phyloP scores from a whole-genome alignment of 2,888 invertebrate genomes.

The Keiferia lycopersicella region DNA sequence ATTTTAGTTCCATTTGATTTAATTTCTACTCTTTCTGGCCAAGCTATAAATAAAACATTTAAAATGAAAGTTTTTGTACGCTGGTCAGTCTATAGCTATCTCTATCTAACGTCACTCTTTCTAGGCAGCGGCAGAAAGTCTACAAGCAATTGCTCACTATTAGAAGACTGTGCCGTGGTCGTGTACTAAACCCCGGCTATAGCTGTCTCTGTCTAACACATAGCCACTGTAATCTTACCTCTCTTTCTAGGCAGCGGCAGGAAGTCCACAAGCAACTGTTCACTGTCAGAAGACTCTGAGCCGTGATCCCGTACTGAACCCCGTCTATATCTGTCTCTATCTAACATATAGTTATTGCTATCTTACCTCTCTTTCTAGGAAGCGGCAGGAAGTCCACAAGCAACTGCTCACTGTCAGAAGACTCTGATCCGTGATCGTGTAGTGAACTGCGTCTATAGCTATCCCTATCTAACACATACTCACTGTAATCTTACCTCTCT shows the following conservation, averaged over 20 bases:
- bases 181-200: slow-evolving; percentile 49
- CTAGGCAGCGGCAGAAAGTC: slow-evolving; percentile 31
- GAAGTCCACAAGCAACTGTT: slow-evolving; percentile 62
- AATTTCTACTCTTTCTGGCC: no score
- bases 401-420: slow-evolving; percentile 63
- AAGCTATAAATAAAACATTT: no score
- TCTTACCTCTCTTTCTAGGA: slow-evolving; percentile 63
- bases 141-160: slow-evolving; percentile 59
- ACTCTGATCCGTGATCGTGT: slow-evolving; percentile 57
- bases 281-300: slow-evolving; percentile 63
- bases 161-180: slow-evolving; percentile 60
- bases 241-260: slow-evolving; percentile 49
- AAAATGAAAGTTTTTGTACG: no score
- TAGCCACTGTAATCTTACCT: not conserved
- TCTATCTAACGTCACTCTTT: no score
- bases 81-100: no score
- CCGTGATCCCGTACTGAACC: slow-evolving; percentile 27
- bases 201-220: slow-evolving; percentile 43
- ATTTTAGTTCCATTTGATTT: no score
- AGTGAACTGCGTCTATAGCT: slow-evolving; percentile 59
- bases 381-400: slow-evolving; percentile 62
- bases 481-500: slow-evolving; percentile 50
- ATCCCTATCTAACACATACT: slow-evolving; percentile 51
- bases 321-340: slow-evolving; percentile 43
- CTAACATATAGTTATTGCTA: no score